A percentile compares a stretch with the other conserved stretches of the same genome.
Conservation (phyloP, 2,113 vertebrate species). For the Paralichthys olivaceus region DNA sequence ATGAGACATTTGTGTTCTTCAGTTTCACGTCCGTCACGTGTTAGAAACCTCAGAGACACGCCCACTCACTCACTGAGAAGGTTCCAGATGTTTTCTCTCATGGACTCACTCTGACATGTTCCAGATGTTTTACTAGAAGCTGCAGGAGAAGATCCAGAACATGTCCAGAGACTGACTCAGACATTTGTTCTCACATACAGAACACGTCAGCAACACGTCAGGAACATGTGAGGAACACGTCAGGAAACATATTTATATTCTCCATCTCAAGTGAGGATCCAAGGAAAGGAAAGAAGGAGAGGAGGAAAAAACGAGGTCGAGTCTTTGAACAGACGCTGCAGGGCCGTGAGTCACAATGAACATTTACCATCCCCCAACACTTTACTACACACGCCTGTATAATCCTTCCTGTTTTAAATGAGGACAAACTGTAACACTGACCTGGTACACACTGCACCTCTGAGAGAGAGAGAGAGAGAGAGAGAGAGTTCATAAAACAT, state of each 20-base stretch:
- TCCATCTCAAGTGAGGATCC: neutral
- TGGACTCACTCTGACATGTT: too few species aligned
- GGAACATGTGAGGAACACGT: neutral
- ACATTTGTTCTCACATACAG: too few species aligned
- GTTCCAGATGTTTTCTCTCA: too few species aligned
- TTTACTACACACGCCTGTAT: neutral
- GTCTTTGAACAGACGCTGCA: constrained; percentile 55
- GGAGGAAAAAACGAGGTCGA: constrained; percentile 44
- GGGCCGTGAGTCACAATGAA: constrained; percentile 52
- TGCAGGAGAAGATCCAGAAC: too few species aligned
- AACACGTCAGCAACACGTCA: too few species aligned
- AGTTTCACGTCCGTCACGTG: too few species aligned
- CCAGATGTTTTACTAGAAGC: too few species aligned
- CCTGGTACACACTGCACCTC: constrained; percentile 22
- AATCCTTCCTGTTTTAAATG: constrained; percentile 48
- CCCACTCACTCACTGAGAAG: too few species aligned
- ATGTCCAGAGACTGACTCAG: too few species aligned
- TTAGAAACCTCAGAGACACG: too few species aligned
- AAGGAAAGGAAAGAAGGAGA: neutral
- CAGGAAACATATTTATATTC: neutral
- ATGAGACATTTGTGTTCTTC: too few species aligned
- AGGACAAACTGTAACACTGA: constrained; percentile 58
- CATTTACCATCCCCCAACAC: constrained; percentile 21
- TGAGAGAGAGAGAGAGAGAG: constrained; percentile 10
- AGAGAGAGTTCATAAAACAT: constrained; percentile 61